Percentiles rank a stretch among this genome's conserved stretches.
These are phyloP conservation scores for Sakesphorus luctuosus DNA, from an alignment of 2,113 vertebrate species.

Conservation along the genomic window DNA sequence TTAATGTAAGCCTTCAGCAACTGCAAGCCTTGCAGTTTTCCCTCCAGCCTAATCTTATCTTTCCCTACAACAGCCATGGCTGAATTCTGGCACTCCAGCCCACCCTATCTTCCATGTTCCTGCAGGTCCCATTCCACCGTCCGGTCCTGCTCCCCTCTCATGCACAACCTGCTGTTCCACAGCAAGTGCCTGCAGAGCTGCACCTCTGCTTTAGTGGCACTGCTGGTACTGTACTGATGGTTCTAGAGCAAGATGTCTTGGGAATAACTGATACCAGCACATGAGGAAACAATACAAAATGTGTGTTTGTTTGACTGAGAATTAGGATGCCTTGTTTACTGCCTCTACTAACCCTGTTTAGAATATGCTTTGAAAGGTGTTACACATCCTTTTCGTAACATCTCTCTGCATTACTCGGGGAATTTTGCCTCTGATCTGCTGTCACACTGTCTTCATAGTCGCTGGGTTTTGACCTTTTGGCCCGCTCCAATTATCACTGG, in stretches of 20 bases:
- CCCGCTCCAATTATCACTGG: slow-evolving; percentile 85
- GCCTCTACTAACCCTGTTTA: not conserved
- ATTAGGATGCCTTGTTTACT: not conserved
- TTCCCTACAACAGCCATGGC: not conserved
- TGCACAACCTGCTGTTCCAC: not conserved
- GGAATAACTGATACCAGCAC: not conserved
- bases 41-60: not conserved
- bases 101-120: not conserved
- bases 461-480: slow-evolving; percentile 83
- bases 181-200: not conserved
- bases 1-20: not conserved
- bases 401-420: not conserved
- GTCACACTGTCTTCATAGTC: slow-evolving; percentile 68
- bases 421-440: not conserved
- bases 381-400: not conserved
- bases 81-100: not conserved
- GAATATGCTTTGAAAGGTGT: not conserved
- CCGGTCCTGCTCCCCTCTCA: not conserved
- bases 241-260: not conserved
- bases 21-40: not conserved
- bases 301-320: not conserved
- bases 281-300: not conserved
- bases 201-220: not conserved
- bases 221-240: not conserved
- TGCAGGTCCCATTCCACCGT: not conserved